Evolutionary conservation across 2,888 invertebrate genomes (phyloP), one percentile per base, ranked within the genome.

Genomic region (Acrocyrtus sp.): DNA sequence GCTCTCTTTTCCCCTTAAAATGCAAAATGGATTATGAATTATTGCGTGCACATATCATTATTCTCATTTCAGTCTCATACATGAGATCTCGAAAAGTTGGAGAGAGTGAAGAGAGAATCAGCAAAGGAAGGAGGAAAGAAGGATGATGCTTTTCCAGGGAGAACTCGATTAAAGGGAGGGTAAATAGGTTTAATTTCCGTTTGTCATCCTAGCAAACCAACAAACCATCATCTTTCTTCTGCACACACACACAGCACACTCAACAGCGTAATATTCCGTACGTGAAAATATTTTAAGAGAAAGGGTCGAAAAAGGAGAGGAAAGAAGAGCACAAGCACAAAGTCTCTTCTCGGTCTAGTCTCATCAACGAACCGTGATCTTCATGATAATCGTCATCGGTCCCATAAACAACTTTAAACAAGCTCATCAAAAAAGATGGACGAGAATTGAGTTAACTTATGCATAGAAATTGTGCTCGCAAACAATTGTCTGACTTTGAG

Each of bases 181-280:
- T 80, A 78, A 80, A 80, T 80, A 80, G 80, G 78, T 77, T 80
- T 80, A 80, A 80, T 80, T 80, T 80, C 80, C 80, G 80, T 74
- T 76, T 74, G 77, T 77, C 79, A 74, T 61, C 69, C 69, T 43
- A 47, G n/a, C 66, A 24, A 69, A 53, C 62, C 69, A 69, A 56
- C 56, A n/a, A n/a, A 62, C 43, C 61, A 61, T 54, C 62, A 54
- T 61, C 54, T 43, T 62, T 54, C 43, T 51, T 67, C 26, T 48
- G 39, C 22, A 39, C 12, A 34, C 51, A 41, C 50, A 51, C 27
- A 39, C 53, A 51, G 34, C 60, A 39, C 51, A 34, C 27, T 51
- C 54, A 50, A 50, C 26, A 22, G 39, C 58, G 22, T 60, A 12
- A 22, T 27, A 19, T 43, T 60, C 43, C n/a, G n/a, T n/a, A n/a